A percentile compares a stretch with the other conserved stretches of the same genome.
These are phyloP conservation scores for Pedicia rivosa DNA, from an alignment of 2,888 invertebrate genomes.

Conservation along the genomic window DNA sequence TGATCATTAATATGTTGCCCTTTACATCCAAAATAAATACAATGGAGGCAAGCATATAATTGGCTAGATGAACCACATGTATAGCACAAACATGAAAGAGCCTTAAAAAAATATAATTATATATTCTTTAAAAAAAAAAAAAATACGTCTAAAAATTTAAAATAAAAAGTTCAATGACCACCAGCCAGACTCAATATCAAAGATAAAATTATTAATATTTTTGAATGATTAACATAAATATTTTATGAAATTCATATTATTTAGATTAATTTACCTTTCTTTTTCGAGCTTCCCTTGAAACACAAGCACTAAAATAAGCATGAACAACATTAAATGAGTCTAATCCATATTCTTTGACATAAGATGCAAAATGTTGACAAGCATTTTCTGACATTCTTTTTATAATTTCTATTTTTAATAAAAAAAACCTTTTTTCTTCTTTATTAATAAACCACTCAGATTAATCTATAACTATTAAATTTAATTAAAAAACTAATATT, in stretches of 20 bases:
- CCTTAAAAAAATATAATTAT: slow-evolving; percentile 35
- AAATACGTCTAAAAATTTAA: slow-evolving; percentile 9
- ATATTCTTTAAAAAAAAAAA: not conserved
- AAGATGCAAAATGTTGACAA: slow-evolving; percentile 28
- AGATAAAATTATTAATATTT: too few species aligned
- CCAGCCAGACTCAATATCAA: too few species aligned
- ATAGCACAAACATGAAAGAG: slow-evolving; percentile 65
- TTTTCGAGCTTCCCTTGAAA: slow-evolving; percentile 61
- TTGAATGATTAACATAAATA: too few species aligned
- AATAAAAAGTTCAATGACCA: slow-evolving; percentile 1
- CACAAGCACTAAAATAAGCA: slow-evolving; percentile 71
- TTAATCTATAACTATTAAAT: too few species aligned
- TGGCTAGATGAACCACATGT: slow-evolving; percentile 63
- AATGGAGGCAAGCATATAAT: slow-evolving; percentile 72
- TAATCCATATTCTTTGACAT: slow-evolving; percentile 27
- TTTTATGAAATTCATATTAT: too few species aligned
- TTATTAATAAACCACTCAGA: too few species aligned
- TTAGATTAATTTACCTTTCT: slow-evolving; percentile 47
- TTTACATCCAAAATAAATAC: slow-evolving; percentile 88
- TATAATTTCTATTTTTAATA: not conserved
- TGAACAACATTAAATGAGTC: slow-evolving; percentile 49
- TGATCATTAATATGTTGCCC: slow-evolving; percentile 77
- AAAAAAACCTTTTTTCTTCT: too few species aligned
- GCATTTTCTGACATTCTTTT: slow-evolving; percentile 23
- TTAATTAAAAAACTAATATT: too few species aligned